phyloP scores from a whole-genome alignment of 2,113 vertebrate genomes.

The Percina caprodes region DNA sequence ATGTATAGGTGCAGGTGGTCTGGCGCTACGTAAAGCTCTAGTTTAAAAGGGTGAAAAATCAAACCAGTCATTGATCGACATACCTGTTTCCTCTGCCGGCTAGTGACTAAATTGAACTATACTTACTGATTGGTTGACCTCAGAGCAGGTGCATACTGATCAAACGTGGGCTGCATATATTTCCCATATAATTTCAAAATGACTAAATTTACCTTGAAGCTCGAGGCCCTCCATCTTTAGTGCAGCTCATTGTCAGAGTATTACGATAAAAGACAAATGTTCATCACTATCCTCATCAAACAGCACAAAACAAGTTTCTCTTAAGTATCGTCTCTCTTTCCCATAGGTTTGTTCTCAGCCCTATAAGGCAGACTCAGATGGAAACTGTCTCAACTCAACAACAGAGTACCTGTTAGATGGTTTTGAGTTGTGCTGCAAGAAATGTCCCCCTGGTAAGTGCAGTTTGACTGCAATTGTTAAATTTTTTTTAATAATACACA shows the following conservation, averaged over 20 bases:
- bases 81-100: background rate
- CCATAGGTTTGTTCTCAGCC: constrained; percentile 64
- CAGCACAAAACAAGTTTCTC: constrained; percentile 1
- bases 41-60: constrained; percentile 8
- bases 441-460: constrained; percentile 78
- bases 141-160: background rate
- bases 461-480: background rate
- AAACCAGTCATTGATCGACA: background rate
- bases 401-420: constrained; percentile 34
- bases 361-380: constrained; percentile 31
- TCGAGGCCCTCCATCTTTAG: background rate
- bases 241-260: constrained; percentile 2
- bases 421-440: constrained; percentile 74
- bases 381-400: constrained; percentile 23
- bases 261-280: background rate
- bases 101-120: constrained; percentile 11
- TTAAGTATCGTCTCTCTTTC: constrained; percentile 27
- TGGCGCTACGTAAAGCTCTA: constrained; percentile 17
- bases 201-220: background rate
- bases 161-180: background rate
- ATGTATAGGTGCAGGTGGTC: constrained; percentile 27
- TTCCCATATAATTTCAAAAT: constrained; percentile 8
- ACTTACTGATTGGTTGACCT: background rate
- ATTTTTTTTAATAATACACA: background rate
- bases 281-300: background rate